Base-by-base conservation (phyloP, 1,140 invertebrate species). In the Maconellicoccus hirsutus region DNA sequence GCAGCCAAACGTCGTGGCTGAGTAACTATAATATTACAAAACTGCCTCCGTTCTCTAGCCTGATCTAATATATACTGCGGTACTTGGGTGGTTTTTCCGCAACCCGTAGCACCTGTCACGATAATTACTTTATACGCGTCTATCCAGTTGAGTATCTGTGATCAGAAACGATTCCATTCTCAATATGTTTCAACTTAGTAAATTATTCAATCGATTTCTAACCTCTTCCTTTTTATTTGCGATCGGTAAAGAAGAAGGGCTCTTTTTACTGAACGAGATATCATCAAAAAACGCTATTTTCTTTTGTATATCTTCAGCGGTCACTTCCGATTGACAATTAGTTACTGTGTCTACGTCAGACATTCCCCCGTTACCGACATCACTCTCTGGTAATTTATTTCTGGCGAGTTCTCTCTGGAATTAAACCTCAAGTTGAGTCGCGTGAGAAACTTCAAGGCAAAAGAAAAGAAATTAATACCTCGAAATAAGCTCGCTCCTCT, bases 91-190 rank as follows among this genome's bases (percentile, higher is more conserved):
- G 90, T 90, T 79, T 88, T 86, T 10, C 85, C 86, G 78, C 83
- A 85, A 3, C 94, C 94, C 2, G 94, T 96, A 71, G 88, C 88
- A 23, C 95, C 95, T 79, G 94, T 88, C 73, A 98, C 89, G 14
- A 98, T 85, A 0, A 90, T 80, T 2, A 91, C 84, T 76, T 85
- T 81, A 79, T 90, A 85, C 0, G 83, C 81, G 33, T 83, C 77
- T 16, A 94, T 83, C 63, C 84, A 85, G 7, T 82, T 75, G 0
- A 91, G 72, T 70, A 89, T 86, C 78, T 85, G 73, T 29, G 80
- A 71, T 27, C n/a, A 29, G 29, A 71, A 23, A n/a, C n/a, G n/a
- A n/a, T n/a, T n/a, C n/a, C n/a, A n/a, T n/a, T n/a, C n/a, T n/a
- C n/a, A n/a, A n/a, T n/a, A n/a, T n/a, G n/a, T n/a, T n/a, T n/a